Base-by-base conservation (phyloP, 1,140 invertebrate species). In the Colletes gigas region DNA sequence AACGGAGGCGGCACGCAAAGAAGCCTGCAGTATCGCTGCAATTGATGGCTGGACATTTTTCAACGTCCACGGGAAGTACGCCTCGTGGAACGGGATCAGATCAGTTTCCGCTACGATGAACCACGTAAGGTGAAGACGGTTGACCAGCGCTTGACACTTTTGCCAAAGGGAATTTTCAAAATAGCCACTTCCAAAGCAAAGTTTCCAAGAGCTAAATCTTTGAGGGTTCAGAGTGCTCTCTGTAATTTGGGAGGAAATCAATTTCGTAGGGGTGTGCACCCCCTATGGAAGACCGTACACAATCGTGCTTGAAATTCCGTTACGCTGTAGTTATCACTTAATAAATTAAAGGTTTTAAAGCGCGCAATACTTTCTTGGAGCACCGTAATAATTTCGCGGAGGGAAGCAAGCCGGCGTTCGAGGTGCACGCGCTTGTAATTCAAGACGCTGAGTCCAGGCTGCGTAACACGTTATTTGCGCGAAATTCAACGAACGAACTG, bases 351-450 rank as follows among this genome's bases (percentile, higher is more conserved):
- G 44, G 9, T 47, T 47, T 47, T 8, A 47, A 47, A 47, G 9
- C 17, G 52, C 66, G 57, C 66, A 66, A 44, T 41, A 47, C 9
- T 47, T 62, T n/a, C 14, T 52, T 52, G 10, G 78, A 75, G 62
- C 52, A 30, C 19, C 57, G 47, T 76, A 83, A 83, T 85, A 83
- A 83, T 80, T 81, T 67, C 55, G 60, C 54, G 19, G 59, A 60
- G 59, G 59, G 78, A 57, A 44, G 17, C 44, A 47, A 17, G 14
- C n/a, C 9, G 15, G 47, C 4, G 44, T 57, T 55, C 44, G 65
- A 4, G 30, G 39, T 12, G 69, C 30, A 65, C 39, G 66, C 63
- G 69, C 74, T 39, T 66, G 71, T 83, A 79, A 79, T 83, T 83
- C 78, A 71, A 70, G 71, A 75, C 65, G 44, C 14, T 21, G 66